These are phyloP conservation scores for Amphipoea lucens DNA, from an alignment of 2,888 invertebrate species.

Conservation along the genomic window DNA sequence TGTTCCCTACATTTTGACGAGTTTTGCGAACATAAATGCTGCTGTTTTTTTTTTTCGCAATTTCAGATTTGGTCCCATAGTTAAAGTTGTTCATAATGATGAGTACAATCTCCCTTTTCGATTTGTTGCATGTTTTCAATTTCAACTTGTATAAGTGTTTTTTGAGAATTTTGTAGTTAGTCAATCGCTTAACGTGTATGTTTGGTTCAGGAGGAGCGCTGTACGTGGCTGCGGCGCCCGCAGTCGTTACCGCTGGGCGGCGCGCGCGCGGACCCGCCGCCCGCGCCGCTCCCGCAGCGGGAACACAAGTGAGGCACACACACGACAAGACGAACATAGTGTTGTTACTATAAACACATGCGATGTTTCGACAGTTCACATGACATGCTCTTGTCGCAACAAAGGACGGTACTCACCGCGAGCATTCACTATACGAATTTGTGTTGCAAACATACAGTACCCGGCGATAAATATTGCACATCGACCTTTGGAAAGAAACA, in stretches of 20 bases:
- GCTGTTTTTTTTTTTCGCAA: too few species aligned
- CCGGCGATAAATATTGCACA: too few species aligned
- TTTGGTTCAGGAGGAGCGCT: constrained; percentile 81
- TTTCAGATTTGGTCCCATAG: too few species aligned
- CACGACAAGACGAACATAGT: background rate
- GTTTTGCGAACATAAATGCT: too few species aligned
- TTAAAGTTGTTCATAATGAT: too few species aligned
- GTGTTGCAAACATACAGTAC: background rate
- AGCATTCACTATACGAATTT: background rate
- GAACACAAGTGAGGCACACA: constrained; percentile 46
- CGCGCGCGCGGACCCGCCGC: constrained; percentile 46
- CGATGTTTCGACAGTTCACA: too few species aligned
- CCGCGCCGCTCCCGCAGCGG: constrained; percentile 27
- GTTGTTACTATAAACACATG: background rate
- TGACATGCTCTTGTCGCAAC: background rate
- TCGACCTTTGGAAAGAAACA: too few species aligned
- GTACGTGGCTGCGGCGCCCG: constrained; percentile 83
- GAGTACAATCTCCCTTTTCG: too few species aligned
- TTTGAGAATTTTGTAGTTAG: background rate
- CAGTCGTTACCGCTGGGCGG: constrained; percentile 79
- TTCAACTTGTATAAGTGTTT: too few species aligned
- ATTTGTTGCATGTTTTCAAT: too few species aligned
- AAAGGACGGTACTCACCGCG: background rate
- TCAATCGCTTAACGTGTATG: background rate
- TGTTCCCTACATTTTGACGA: too few species aligned